Percentiles rank a stretch among this genome's conserved stretches.
These are phyloP conservation scores for Megalops atlanticus DNA, from an alignment of 2,113 vertebrate genomes.

Conservation along the genomic window DNA sequence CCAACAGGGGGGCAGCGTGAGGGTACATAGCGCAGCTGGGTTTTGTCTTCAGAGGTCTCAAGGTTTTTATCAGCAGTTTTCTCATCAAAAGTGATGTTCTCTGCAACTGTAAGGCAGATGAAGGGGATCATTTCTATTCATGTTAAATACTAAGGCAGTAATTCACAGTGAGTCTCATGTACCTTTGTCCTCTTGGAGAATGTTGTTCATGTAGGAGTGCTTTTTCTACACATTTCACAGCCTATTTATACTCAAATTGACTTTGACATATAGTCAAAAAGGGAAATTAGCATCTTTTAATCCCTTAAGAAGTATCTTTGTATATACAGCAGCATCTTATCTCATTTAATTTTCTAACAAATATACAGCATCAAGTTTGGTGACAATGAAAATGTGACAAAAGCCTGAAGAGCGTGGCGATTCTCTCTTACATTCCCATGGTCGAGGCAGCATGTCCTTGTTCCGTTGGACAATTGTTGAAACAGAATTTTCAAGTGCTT, in stretches of 20 bases:
- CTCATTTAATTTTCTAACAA: neutral
- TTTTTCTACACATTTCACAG: neutral
- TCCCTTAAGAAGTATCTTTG: no score
- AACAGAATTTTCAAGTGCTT: constrained; percentile 34
- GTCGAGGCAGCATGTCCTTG: constrained; percentile 37
- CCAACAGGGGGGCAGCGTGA: accelerated
- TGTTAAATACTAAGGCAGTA: neutral
- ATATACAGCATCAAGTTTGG: neutral
- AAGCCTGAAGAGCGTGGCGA: neutral
- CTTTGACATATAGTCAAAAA: no score
- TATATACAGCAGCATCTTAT: no score
- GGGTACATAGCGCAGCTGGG: constrained; percentile 48
- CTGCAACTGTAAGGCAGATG: constrained; percentile 55
- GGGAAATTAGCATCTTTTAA: no score
- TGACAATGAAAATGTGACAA: neutral
- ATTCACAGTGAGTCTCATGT: neutral
- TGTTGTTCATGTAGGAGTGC: neutral
- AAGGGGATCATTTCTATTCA: neutral
- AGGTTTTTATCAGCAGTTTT: constrained; percentile 65
- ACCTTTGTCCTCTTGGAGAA: neutral
- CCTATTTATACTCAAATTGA: neutral
- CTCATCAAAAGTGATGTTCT: constrained; percentile 70
- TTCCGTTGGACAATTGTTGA: constrained; percentile 27
- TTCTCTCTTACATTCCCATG: constrained; percentile 44
- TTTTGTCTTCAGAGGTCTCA: constrained; percentile 51